Conservation (phyloP, 2,113 vertebrate species). For the Aphelocoma coerulescens region DNA sequence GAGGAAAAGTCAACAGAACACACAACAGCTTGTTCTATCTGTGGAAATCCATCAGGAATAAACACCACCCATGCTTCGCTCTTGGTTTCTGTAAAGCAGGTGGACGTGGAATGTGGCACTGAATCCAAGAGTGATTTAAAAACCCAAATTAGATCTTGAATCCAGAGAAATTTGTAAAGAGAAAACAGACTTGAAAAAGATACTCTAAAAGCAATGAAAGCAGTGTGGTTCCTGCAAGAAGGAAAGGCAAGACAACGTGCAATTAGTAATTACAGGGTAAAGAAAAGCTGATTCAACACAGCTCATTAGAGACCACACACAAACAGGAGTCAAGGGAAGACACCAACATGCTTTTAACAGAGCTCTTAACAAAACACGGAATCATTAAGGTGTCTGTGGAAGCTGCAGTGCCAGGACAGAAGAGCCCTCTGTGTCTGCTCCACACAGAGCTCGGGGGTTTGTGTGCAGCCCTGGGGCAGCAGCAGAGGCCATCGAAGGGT, state of each 20-base stretch:
- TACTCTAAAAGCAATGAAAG: neutral
- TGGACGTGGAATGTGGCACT: neutral
- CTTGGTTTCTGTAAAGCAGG: neutral
- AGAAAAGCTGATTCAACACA: neutral
- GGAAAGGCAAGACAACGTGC: neutral
- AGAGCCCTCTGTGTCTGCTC: rapidly evolving
- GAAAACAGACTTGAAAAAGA: neutral
- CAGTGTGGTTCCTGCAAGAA: neutral
- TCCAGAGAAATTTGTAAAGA: rapidly evolving
- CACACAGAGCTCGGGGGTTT: neutral
- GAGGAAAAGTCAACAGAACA: neutral
- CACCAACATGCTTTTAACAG: neutral
- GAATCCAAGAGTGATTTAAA: rapidly evolving
- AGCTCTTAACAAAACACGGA: rapidly evolving
- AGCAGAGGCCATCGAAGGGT: rapidly evolving
- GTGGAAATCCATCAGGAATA: neutral
- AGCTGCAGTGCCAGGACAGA: neutral
- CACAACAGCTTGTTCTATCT: neutral
- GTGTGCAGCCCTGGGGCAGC: neutral
- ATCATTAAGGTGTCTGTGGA: neutral
- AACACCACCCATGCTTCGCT: neutral
- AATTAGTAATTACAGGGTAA: neutral
- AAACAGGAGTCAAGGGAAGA: neutral
- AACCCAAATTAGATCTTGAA: neutral
- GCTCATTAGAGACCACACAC: neutral